These are phyloP conservation scores for Eutolmus rufibarbis DNA, from an alignment of 2,888 invertebrate genomes.

Conservation along the genomic window DNA sequence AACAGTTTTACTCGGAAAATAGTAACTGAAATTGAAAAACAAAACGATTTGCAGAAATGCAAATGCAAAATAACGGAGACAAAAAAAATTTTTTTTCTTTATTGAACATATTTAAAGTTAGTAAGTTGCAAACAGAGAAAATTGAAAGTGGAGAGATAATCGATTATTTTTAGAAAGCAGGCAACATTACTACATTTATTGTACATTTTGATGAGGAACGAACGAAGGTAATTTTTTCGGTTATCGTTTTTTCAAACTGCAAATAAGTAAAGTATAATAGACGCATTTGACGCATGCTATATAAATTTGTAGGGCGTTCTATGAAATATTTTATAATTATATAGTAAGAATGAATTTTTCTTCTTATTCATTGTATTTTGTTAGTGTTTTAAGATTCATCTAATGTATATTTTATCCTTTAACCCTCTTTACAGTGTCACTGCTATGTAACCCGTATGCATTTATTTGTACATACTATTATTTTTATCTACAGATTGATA, in stretches of 20 bases:
- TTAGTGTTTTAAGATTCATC: constrained; percentile 9
- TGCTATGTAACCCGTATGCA: background rate
- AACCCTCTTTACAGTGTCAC: background rate
- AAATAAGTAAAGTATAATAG: constrained; percentile 13
- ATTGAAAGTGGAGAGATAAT: background rate
- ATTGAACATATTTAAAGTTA: constrained; percentile 5
- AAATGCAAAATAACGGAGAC: background rate
- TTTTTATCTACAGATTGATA: background rate
- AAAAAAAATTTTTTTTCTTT: background rate
- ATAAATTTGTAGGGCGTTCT: constrained; percentile 23
- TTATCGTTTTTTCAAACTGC: background rate
- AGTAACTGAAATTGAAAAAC: background rate
- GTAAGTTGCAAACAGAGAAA: constrained; percentile 9
- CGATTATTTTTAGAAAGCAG: constrained; percentile 9
- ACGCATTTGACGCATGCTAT: constrained; percentile 27
- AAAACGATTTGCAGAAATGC: background rate
- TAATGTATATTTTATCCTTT: constrained; percentile 17
- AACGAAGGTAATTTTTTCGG: background rate
- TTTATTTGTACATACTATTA: background rate
- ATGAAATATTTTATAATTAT: constrained; percentile 23
- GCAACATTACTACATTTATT: constrained; percentile 9
- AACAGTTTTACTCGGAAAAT: constrained; percentile 20
- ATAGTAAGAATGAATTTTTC: constrained; percentile 14
- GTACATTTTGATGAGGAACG: background rate
- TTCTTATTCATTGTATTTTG: constrained; percentile 20